Evolutionary conservation across 2,113 vertebrate genomes (phyloP), one percentile per base, ranked within the genome.

Genomic region (Corydoras maculifer): DNA sequence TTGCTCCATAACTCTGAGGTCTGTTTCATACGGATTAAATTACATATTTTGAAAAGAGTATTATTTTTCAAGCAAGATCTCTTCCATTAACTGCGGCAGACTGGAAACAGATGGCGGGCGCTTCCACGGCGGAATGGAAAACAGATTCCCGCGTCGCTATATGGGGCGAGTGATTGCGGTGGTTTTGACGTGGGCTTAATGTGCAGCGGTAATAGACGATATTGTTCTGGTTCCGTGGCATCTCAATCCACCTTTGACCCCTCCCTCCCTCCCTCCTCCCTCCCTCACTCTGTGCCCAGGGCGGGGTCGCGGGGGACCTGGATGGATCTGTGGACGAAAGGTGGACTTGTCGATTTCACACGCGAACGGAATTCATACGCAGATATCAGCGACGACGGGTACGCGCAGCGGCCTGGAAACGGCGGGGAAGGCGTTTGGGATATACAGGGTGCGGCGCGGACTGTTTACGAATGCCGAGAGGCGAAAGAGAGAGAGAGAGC

Each of bases 61-160:
- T 74, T 71, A 50, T 78, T 81, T 79, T 80, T 75, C 68, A 69
- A 61, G 64, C 65, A 79, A 80, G 76, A 77, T 72, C 68, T 77
- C 75, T 78, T 70, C 50, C 70, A 86, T 83, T 83, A 80, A 69
- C 75, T 78, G 65, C 54, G 75, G 74, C 30, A 78, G 70, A 86
- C 64, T 79, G 75, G 84, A 87, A 83, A 77, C 84, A 86, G 77
- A 86, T 84, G 83, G 61, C 32, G n/a, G 32, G 25, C 53, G 65
- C 35, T 77, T 70, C 65, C 67, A 54, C 68, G 68, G 70, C 54
- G 74, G 80, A 80, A 84, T 75, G 54, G 75, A 77, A 87, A 79
- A 74, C 72, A 77, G 73, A 86, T 84, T 79, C 77, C 75, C 83
- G 76, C 69, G 61, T 80, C 35, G 72, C 65, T 79, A 72, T 68